Percentiles rank a stretch among this genome's conserved stretches.
These are phyloP conservation scores for Lonchura striata DNA, from an alignment of 2,113 vertebrate genomes.

Conservation along the genomic window DNA sequence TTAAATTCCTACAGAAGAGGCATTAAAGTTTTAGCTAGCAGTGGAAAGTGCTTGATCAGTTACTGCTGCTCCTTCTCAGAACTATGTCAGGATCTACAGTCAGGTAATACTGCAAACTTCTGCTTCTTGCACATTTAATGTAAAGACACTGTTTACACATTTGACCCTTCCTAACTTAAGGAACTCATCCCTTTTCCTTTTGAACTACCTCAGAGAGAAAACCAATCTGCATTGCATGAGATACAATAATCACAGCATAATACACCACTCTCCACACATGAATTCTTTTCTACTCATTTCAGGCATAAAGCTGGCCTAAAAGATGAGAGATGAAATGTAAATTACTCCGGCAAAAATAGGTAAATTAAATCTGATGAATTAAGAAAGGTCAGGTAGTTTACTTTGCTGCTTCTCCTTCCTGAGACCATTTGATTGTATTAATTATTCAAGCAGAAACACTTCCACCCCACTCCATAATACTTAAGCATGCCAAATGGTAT, in stretches of 20 bases:
- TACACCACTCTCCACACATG: not conserved
- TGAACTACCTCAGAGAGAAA: not conserved
- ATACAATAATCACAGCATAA: not conserved
- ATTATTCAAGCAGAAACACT: conserved; percentile 6
- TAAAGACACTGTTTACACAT: not conserved
- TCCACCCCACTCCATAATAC: not conserved
- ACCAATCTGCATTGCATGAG: not conserved
- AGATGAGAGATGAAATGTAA: not conserved
- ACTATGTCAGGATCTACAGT: not conserved
- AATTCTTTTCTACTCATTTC: not conserved
- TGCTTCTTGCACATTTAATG: not conserved
- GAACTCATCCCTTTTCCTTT: not conserved
- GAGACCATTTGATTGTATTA: conserved; percentile 24
- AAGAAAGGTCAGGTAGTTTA: not conserved
- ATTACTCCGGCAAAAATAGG: not conserved
- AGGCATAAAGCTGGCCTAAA: not conserved
- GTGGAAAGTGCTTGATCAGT: not conserved
- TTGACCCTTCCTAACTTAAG: not conserved
- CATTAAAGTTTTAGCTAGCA: not conserved
- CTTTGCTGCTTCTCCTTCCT: not conserved
- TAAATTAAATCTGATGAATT: not conserved
- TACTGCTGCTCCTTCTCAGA: not conserved
- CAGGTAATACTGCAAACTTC: not conserved
- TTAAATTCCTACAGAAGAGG: not conserved
- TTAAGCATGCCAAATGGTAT: not conserved